These are phyloP conservation scores for Caenorhabditis inopinata DNA, from an alignment of 1,140 invertebrate species.

Conservation along the genomic window DNA sequence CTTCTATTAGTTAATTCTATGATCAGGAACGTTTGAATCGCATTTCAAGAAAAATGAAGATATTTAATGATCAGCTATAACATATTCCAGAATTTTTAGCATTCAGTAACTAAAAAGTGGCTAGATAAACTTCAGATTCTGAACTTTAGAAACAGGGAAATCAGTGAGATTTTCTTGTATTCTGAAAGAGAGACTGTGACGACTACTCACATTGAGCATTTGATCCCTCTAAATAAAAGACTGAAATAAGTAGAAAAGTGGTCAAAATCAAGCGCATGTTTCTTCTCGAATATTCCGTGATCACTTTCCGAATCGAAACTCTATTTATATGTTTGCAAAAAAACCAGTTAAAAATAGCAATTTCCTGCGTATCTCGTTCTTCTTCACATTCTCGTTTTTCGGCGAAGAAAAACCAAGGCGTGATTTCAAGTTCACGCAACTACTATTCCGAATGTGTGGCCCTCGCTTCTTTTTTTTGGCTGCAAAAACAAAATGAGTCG, in stretches of 20 bases:
- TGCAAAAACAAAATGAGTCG: no score
- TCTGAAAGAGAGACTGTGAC: no score
- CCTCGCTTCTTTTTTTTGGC: background rate
- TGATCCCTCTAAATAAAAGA: background rate
- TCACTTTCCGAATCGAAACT: background rate
- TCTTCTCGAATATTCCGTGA: background rate
- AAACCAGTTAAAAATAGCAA: background rate
- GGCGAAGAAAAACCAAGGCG: background rate
- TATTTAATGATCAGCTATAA: no score
- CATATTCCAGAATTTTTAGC: no score
- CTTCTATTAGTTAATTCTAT: no score
- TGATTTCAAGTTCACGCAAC: conserved; percentile 18
- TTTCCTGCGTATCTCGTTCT: background rate
- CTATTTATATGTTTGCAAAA: background rate
- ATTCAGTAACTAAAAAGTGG: no score
- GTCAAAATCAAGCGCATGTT: conserved; percentile 18
- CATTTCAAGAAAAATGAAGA: no score
- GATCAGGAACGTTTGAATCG: no score
- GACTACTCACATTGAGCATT: conserved; percentile 22
- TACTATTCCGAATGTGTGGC: background rate
- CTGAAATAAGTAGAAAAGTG: background rate
- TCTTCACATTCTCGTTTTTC: background rate
- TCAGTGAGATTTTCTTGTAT: no score
- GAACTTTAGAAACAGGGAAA: no score
- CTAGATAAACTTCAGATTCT: no score